Evolutionary conservation across 2,888 invertebrate genomes (phyloP).

Genomic region (Diaperis boleti): DNA sequence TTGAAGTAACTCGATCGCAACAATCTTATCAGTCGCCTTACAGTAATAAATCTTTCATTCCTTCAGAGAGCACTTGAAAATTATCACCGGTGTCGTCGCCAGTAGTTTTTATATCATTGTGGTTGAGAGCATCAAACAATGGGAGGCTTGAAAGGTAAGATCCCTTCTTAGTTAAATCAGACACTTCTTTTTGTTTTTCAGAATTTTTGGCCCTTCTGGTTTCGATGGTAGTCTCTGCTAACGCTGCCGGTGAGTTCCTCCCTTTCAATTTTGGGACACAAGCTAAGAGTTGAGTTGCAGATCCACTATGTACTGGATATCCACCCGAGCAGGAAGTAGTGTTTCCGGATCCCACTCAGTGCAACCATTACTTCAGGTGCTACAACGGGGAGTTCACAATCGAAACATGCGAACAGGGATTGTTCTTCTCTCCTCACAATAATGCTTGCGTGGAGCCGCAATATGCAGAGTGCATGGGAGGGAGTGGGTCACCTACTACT

Average conservation of each 20-base stretch:
- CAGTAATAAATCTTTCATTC: too few species aligned
- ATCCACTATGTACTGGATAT: conserved; percentile 12
- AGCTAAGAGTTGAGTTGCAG: conserved; percentile 2
- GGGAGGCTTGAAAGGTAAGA: too few species aligned
- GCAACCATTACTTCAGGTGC: conserved; percentile 16
- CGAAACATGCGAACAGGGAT: conserved; percentile 6
- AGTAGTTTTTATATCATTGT: too few species aligned
- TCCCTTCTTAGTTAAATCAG: too few species aligned
- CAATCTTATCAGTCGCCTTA: too few species aligned
- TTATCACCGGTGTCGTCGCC: too few species aligned
- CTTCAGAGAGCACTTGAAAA: too few species aligned
- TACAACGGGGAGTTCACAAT: conserved; percentile 2
- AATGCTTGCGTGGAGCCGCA: conserved; percentile 8
- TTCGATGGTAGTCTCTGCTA: background rate
- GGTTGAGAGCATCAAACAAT: too few species aligned
- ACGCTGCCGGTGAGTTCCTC: background rate
- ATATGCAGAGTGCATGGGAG: conserved; percentile 18
- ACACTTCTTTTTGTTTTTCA: too few species aligned
- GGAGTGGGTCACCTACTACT: background rate
- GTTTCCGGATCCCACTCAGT: background rate
- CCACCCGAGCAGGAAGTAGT: background rate
- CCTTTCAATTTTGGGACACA: background rate
- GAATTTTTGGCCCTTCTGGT: too few species aligned
- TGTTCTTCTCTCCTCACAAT: conserved; percentile 2
- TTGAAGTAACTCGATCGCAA: too few species aligned